phyloP scores from a whole-genome alignment of 2,888 invertebrate species.

The Pammene aurita region DNA sequence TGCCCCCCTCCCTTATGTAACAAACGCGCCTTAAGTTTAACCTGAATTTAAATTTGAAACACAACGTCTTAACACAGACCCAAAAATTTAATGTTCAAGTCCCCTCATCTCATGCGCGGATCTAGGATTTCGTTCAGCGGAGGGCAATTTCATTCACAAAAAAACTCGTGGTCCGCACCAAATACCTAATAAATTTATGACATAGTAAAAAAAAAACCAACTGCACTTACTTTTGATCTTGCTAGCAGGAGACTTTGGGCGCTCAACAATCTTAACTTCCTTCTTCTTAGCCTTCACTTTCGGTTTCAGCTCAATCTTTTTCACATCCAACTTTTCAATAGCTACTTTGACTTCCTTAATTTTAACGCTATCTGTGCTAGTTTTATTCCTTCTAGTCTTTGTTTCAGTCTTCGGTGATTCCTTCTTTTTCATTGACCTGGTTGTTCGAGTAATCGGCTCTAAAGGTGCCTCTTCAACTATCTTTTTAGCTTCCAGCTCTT shows the following conservation, averaged over 20 bases:
- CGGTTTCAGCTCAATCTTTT: slow-evolving; percentile 23
- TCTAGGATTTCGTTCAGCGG: no score
- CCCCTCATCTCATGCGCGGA: no score
- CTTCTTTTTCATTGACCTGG: slow-evolving; percentile 58
- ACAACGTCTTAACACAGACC: no score
- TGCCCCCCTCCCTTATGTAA: no score
- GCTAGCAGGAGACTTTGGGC: slow-evolving; percentile 45
- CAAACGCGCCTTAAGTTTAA: no score
- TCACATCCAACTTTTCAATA: slow-evolving; percentile 25
- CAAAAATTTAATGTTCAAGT: no score
- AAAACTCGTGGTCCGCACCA: no score
- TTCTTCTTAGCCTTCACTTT: slow-evolving; percentile 47
- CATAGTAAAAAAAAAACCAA: no score
- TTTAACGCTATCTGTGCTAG: slow-evolving; percentile 44
- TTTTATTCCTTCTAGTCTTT: slow-evolving; percentile 36
- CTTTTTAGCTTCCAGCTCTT: slow-evolving; percentile 66
- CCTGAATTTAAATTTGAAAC: no score
- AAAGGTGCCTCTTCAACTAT: slow-evolving; percentile 45
- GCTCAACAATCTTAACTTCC: slow-evolving; percentile 51
- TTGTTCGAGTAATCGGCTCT: slow-evolving; percentile 51
- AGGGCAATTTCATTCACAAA: no score
- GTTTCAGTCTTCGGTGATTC: slow-evolving; percentile 19
- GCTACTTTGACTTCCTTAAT: slow-evolving; percentile 33
- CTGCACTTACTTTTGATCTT: slow-evolving; percentile 54
- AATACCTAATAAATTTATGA: no score